Percentiles rank a stretch among this genome's conserved stretches.
Conservation (phyloP, 2,113 vertebrate genomes). For the Caranx melampygus region DNA sequence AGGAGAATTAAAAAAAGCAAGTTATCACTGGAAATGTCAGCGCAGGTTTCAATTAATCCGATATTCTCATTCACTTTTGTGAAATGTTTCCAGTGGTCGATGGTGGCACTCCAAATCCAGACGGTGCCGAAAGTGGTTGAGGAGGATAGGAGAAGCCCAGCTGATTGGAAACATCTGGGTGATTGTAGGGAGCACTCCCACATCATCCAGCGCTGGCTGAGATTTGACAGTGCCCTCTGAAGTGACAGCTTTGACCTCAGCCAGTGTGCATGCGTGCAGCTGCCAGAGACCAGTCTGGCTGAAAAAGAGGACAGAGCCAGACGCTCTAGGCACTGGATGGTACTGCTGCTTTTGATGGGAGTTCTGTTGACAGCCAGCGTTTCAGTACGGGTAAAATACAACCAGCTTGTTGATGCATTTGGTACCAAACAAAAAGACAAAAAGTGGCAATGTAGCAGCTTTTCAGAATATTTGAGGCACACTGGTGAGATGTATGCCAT, state of each 20-base stretch:
- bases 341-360: constrained; percentile 83
- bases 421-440: constrained; percentile 48
- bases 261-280: constrained; percentile 79
- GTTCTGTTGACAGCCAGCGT: constrained; percentile 74
- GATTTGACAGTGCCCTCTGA: constrained; percentile 84
- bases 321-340: constrained; percentile 79
- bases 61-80: constrained; percentile 44
- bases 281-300: constrained; percentile 76
- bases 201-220: constrained; percentile 81
- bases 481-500: constrained; percentile 35
- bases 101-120: constrained; percentile 47
- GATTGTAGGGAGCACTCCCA: constrained; percentile 81
- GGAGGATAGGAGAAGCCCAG: constrained; percentile 75
- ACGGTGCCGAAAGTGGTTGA: constrained; percentile 49
- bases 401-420: constrained; percentile 63
- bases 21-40: constrained; percentile 50
- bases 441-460: constrained; percentile 46
- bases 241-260: constrained; percentile 86
- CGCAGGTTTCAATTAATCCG: constrained; percentile 49
- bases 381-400: constrained; percentile 71
- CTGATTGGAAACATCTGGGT: constrained; percentile 88
- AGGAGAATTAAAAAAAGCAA: neutral
- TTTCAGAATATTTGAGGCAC: constrained; percentile 71
- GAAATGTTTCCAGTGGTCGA: constrained; percentile 44
- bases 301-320: constrained; percentile 75